Conservation (phyloP, 2,113 vertebrate genomes). For the Daboia siamensis region DNA sequence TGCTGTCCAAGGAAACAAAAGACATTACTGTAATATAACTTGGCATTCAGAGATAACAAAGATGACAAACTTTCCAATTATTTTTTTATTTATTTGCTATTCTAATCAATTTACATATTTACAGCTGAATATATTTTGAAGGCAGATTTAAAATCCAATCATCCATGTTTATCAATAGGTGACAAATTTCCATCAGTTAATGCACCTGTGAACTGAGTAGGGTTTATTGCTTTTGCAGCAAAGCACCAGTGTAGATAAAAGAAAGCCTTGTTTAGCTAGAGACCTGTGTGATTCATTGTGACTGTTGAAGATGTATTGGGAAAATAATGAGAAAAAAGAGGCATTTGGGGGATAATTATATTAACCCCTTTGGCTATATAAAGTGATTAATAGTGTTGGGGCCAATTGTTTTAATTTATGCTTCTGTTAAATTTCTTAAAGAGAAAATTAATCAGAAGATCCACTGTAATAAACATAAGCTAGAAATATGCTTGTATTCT, state of each 20-base stretch:
- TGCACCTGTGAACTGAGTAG: neutral
- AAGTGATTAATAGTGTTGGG: neutral
- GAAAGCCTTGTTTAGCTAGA: neutral
- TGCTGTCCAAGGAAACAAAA: neutral
- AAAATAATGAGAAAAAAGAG: neutral
- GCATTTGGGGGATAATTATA: neutral
- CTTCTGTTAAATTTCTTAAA: neutral
- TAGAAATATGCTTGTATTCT: constrained; percentile 34
- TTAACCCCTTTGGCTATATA: neutral
- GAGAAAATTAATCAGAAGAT: constrained; percentile 21
- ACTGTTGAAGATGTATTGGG: neutral
- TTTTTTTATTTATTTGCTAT: neutral
- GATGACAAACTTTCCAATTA: neutral
- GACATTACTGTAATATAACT: neutral
- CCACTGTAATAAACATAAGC: constrained; percentile 36
- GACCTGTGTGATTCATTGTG: neutral
- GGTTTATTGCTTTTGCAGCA: neutral
- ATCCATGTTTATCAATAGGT: neutral
- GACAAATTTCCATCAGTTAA: neutral
- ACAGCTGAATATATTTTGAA: neutral
- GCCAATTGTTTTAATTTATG: neutral
- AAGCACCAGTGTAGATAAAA: neutral
- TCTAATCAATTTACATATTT: neutral
- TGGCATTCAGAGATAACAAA: neutral
- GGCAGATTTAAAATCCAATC: neutral